Evolutionary conservation across 2,888 invertebrate genomes (phyloP).

Genomic region (Hyposoter didymator): DNA sequence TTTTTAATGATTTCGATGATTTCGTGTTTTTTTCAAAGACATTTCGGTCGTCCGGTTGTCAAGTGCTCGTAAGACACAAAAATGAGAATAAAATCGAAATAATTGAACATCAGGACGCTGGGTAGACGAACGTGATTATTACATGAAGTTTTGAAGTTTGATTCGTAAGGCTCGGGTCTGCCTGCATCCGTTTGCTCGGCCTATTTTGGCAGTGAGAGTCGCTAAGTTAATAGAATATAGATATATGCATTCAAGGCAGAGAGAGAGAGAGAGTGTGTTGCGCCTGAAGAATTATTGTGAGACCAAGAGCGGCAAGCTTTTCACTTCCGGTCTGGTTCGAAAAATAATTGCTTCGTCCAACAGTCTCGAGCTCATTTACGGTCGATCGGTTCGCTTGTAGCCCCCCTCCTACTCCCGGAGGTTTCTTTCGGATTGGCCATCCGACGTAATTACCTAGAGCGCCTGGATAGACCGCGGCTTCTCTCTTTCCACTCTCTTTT

Average conservation of each 20-base stretch:
- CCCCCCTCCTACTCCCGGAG: slow-evolving; percentile 1
- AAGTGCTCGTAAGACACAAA: neutral
- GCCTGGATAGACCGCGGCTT: slow-evolving; percentile 59
- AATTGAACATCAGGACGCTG: neutral
- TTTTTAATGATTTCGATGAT: no score
- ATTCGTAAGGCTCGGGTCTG: neutral
- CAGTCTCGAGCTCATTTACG: slow-evolving; percentile 63
- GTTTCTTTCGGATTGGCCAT: slow-evolving; percentile 61
- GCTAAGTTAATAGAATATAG: neutral
- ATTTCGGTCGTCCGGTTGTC: neutral
- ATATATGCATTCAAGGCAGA: neutral
- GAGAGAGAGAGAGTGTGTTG: slow-evolving; percentile 9
- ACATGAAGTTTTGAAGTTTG: neutral
- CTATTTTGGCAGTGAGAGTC: slow-evolving; percentile 25
- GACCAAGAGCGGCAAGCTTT: slow-evolving; percentile 56
- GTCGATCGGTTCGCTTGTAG: slow-evolving; percentile 65
- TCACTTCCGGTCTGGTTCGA: slow-evolving; percentile 64
- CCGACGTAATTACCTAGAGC: slow-evolving; percentile 63
- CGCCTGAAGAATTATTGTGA: slow-evolving; percentile 53
- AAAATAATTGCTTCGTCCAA: slow-evolving; percentile 65
- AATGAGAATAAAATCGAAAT: neutral
- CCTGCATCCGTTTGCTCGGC: slow-evolving; percentile 23
- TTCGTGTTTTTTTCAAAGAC: no score
- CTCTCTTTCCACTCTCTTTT: slow-evolving; percentile 40
- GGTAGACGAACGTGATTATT: neutral